Evolutionary conservation across 2,113 vertebrate genomes (phyloP), one percentile per base, ranked within the genome.

Genomic region (Tapirus terrestris): DNA sequence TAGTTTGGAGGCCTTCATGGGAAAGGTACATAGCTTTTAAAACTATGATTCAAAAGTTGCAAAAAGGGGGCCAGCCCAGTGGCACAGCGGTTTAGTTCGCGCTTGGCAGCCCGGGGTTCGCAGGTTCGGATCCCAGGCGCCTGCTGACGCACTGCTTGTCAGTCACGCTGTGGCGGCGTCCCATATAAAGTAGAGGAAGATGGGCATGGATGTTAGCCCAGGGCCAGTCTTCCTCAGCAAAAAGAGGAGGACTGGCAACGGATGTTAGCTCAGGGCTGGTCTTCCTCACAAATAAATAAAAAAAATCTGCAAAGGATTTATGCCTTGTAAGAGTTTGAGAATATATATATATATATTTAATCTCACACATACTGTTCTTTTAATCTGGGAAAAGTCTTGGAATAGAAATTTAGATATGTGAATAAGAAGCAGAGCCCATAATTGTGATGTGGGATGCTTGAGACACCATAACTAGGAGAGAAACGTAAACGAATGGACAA

Each of bases 1-100:
- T 20, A 6, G 14, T 70, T n/a, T 29, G n/a, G n/a, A 80, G 23
- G 5, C 2, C 12, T 80, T 94, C 58, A 5, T 25, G 21, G 75
- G 61, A 91, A 39, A 21, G 43, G 6, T 53, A 58, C 8, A 21
- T 11, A 63, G 14, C 12, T 87, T 83, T 63, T 72, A 81, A 82
- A 92, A 92, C 51, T 81, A 18, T 87, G 45, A 76, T 77, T 73
- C 67, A 81, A 85, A 90, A 75, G 23, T 39, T 92, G n/a, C 51
- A 81, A 76, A 72, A 12, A 29, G 25, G 39, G 39, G 39, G 39
- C 39, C 39, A 39, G 39, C 39, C 39, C 39, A 39, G 39, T 39
- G 39, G 39, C 39, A 4, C 39, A 39, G 39, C 39, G 39, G 39
- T 39, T 39, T 39, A 39, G 39, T 39, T 39, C 39, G 39, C 39